phyloP scores from a whole-genome alignment of 2,113 vertebrate species.

The Reinhardtius hippoglossoides region DNA sequence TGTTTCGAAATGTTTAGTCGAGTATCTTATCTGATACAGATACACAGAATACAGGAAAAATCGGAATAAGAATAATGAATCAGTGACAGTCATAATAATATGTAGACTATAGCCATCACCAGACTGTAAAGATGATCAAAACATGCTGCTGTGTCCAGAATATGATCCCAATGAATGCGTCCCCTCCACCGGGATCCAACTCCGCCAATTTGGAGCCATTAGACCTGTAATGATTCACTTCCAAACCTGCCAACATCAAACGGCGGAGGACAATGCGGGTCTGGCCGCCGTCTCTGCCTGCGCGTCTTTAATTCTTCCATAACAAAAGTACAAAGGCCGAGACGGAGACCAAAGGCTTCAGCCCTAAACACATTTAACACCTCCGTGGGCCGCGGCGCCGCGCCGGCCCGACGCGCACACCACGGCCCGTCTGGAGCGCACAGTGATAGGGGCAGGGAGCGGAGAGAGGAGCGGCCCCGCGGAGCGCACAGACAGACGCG shows the following conservation, averaged over 20 bases:
- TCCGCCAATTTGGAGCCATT: conserved; percentile 47
- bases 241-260: conserved; percentile 80
- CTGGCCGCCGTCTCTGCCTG: conserved; percentile 68
- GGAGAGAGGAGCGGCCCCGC: conserved; percentile 43
- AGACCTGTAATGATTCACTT: conserved; percentile 80
- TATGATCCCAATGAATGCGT: background rate
- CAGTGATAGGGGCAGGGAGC: conserved; percentile 54
- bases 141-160: background rate
- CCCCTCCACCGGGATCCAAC: background rate
- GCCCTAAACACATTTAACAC: conserved; percentile 73
- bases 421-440: conserved; percentile 54
- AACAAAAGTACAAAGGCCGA: conserved; percentile 82
- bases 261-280: conserved; percentile 68
- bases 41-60: too few species aligned
- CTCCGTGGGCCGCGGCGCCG: conserved; percentile 71
- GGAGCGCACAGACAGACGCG: conserved; percentile 35
- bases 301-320: conserved; percentile 76
- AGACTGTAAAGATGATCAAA: background rate
- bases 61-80: background rate
- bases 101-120: background rate
- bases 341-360: conserved; percentile 68
- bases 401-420: conserved; percentile 44
- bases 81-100: background rate
- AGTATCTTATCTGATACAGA: too few species aligned
- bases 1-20: too few species aligned